Conservation (phyloP, 1,140 invertebrate genomes). For the Potamilus streckersoni region DNA sequence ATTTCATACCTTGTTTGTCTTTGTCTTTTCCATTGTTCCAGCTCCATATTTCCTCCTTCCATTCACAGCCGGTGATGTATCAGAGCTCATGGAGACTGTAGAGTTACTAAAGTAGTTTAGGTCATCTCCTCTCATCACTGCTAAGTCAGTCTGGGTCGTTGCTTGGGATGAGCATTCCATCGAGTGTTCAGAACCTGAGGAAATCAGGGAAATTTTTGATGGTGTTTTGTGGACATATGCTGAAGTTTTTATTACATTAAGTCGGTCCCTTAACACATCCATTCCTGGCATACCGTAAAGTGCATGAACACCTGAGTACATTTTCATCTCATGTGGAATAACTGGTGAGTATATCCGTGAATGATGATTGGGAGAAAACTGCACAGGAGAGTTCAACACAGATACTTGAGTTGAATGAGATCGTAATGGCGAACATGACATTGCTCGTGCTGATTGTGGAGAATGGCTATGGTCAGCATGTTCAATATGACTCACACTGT, state of each 20-base stretch:
- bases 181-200: conserved; percentile 59
- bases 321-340: conserved; percentile 36
- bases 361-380: conserved; percentile 25
- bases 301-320: conserved; percentile 23
- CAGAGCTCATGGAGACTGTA: conserved; percentile 57
- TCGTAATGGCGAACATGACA: conserved; percentile 53
- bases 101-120: conserved; percentile 52
- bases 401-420: conserved; percentile 29
- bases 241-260: conserved; percentile 35
- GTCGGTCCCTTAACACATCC: conserved; percentile 26
- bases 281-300: conserved; percentile 30
- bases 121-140: conserved; percentile 40
- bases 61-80: conserved; percentile 47
- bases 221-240: conserved; percentile 50
- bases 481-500: conserved; percentile 62
- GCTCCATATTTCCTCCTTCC: conserved; percentile 34
- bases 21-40: conserved; percentile 25
- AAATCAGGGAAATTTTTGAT: conserved; percentile 55
- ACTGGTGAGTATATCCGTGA: conserved; percentile 48
- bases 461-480: conserved; percentile 37
- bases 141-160: conserved; percentile 36
- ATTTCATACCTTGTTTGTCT: conserved; percentile 23
- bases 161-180: conserved; percentile 54
- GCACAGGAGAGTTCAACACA: conserved; percentile 36
- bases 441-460: conserved; percentile 41